Evolutionary conservation across 2,888 invertebrate species (phyloP), one percentile per base, ranked within the genome.

Genomic region (Tineola bisselliella): DNA sequence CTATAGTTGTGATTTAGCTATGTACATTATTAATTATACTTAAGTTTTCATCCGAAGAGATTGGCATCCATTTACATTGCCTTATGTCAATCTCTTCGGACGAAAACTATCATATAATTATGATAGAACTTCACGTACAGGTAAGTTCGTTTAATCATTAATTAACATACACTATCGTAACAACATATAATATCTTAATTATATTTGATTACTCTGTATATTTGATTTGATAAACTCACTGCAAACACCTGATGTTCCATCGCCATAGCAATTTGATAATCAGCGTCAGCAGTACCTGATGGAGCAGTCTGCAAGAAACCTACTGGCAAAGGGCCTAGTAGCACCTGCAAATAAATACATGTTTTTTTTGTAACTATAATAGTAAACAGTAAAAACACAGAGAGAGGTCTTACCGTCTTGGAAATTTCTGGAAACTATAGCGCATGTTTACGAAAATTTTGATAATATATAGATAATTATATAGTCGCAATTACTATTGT

Each of bases 311-410:
- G 79, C 31, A 96, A 87, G 73, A 96, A 96, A 65, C 94, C 93
- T 8, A 90, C 86, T 0, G 96, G 95, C 19, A 96, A 81, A 1
- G 94, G 92, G 0, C 95, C 95, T 57, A 96, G 78, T 70, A 95
- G 90, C 8, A 94, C 93, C 93, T 93, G 65, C 1, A 54, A 38
- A 17, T 10, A 62, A 38, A n/a, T n/a, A n/a, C n/a, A n/a, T 8
- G 60, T 18, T 44, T 59, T n/a, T n/a, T 3, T 43, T n/a, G 8
- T 43, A 6, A n/a, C 3, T 12, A n/a, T n/a, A n/a, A n/a, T n/a
- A n/a, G n/a, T n/a, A n/a, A n/a, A n/a, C n/a, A n/a, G n/a, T n/a
- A n/a, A n/a, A n/a, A n/a, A n/a, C n/a, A n/a, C n/a, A n/a, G n/a
- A 6, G 12, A 43, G 43, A n/a, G 8, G n/a, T 5, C 8, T 13